These are phyloP conservation scores for Chaetodon trifascialis DNA, from an alignment of 2,113 vertebrate species.

Conservation along the genomic window DNA sequence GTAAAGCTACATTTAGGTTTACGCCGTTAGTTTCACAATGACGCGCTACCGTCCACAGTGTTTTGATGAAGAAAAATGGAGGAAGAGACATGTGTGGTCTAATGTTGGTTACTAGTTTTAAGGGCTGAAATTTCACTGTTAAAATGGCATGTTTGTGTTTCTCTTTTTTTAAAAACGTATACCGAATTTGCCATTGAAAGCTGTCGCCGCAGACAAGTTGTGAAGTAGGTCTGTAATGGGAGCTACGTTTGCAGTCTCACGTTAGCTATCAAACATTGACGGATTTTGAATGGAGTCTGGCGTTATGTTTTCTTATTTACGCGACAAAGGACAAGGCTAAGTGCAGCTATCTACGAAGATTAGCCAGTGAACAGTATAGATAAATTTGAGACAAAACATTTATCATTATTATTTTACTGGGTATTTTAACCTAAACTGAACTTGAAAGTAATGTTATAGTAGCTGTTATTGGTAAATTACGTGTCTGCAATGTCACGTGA, in stretches of 20 bases:
- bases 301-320: neutral
- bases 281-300: neutral
- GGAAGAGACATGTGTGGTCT: accelerated
- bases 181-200: neutral
- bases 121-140: neutral
- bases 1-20: neutral
- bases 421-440: neutral
- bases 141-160: too few species aligned
- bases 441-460: neutral
- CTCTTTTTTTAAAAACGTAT: neutral
- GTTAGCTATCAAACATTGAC: neutral
- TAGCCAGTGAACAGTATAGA: neutral
- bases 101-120: neutral
- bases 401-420: neutral
- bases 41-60: neutral
- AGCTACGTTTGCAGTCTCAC: neutral
- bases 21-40: neutral
- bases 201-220: accelerated
- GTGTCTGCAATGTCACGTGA: neutral
- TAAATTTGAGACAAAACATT: neutral
- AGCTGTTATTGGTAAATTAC: neutral
- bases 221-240: accelerated
- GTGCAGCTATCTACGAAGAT: too few species aligned
- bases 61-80: neutral
- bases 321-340: too few species aligned